A percentile compares a stretch with the other conserved stretches of the same genome.
Evolutionary conservation across 2,888 invertebrate species (phyloP).

Genomic region (Stenurella melanura): DNA sequence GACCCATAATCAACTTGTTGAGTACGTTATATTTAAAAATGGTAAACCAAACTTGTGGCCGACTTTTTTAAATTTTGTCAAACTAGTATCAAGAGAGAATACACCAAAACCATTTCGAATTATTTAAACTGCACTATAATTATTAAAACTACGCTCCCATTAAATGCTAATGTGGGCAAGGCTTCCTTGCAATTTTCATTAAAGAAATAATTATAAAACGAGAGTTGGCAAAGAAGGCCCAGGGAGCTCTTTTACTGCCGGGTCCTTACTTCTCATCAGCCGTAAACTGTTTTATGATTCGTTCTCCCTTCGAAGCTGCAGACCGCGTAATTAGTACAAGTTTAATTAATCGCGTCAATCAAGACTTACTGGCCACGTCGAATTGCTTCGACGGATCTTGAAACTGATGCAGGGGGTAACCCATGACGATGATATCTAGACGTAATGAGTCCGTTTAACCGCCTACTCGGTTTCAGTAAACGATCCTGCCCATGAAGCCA

Average conservation of each 20-base stretch:
- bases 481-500: conserved; percentile 35
- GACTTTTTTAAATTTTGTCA: too few relatives aligned
- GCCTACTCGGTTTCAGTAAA: conserved; percentile 34
- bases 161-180: background rate
- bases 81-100: too few relatives aligned
- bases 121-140: too few relatives aligned
- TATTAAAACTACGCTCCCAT: background rate
- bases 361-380: conserved; percentile 51
- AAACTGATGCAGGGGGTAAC: conserved; percentile 13
- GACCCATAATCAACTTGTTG: too few relatives aligned
- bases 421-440: conserved; percentile 36
- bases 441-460: conserved; percentile 42
- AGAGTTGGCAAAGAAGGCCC: background rate
- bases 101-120: too few relatives aligned
- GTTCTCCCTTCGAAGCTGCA: conserved; percentile 40
- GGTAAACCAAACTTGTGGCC: too few relatives aligned
- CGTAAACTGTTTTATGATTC: conserved; percentile 56
- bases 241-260: conserved; percentile 13
- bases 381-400: conserved; percentile 42
- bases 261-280: conserved; percentile 43
- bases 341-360: conserved; percentile 60
- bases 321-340: conserved; percentile 57
- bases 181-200: background rate
- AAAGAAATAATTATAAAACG: background rate
- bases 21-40: too few relatives aligned